A percentile compares a stretch with the other conserved stretches of the same genome.
Conservation (phyloP, 2,113 vertebrate species). For the Anolis sagrei region DNA sequence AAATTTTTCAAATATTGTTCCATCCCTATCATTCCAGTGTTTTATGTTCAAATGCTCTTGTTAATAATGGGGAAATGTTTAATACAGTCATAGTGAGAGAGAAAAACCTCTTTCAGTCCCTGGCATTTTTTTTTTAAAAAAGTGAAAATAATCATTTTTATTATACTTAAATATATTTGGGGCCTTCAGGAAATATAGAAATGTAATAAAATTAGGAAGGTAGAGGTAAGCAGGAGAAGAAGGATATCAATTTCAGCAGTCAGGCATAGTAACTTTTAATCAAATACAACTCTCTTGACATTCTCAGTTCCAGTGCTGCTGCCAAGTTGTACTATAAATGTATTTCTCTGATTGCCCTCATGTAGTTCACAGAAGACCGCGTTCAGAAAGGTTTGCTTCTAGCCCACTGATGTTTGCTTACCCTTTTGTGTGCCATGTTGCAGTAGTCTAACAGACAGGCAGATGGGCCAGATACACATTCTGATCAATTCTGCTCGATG, state of each 20-base stretch:
- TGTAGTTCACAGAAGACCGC: slow-evolving; percentile 28
- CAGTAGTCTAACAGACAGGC: slow-evolving; percentile 2
- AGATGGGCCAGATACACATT: slow-evolving; percentile 39
- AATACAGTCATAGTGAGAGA: slow-evolving; percentile 46
- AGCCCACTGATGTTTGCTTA: slow-evolving; percentile 44
- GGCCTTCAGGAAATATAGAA: not conserved
- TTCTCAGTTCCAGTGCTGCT: slow-evolving; percentile 1
- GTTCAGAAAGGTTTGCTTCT: slow-evolving; percentile 39
- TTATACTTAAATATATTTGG: slow-evolving; percentile 46
- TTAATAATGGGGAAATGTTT: no score
- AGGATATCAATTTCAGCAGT: slow-evolving; percentile 41
- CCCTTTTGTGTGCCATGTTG: not conserved
- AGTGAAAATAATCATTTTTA: slow-evolving; percentile 54
- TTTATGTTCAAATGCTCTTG: no score
- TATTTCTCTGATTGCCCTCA: slow-evolving; percentile 27
- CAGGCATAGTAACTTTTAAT: slow-evolving; percentile 62
- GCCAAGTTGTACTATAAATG: not conserved
- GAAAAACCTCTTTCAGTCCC: slow-evolving; percentile 35
- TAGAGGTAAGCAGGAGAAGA: rapidly evolving
- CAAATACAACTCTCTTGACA: slow-evolving; percentile 51
- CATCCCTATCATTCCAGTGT: no score
- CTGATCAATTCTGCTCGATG: slow-evolving; percentile 44
- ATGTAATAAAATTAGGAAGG: not conserved
- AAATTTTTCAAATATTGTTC: no score
- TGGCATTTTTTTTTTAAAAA: slow-evolving; percentile 48